Conservation (phyloP, 1,140 invertebrate species). For the Lasioglossum albipes region DNA sequence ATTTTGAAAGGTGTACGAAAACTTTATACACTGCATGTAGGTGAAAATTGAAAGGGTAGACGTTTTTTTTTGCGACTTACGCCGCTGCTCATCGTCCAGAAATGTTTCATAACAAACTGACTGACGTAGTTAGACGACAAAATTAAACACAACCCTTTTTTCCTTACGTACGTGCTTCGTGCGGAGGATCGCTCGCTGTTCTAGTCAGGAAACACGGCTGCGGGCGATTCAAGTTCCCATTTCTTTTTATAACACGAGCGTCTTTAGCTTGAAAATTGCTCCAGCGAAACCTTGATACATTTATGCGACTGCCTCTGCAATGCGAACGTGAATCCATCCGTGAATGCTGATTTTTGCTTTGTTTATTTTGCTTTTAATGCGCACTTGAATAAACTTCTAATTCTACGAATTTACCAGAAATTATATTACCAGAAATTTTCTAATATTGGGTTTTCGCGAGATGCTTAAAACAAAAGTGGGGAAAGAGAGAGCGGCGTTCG, state of each 20-base stretch:
- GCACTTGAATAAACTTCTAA: too few relatives aligned
- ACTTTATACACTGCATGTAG: too few relatives aligned
- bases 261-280: conserved; percentile 7
- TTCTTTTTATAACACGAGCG: conserved; percentile 33
- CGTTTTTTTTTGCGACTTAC: too few relatives aligned
- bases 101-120: not conserved
- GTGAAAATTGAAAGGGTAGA: too few relatives aligned
- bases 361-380: too few relatives aligned
- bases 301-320: not conserved
- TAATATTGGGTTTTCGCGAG: not conserved
- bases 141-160: conserved; percentile 24
- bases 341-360: not conserved
- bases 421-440: too few relatives aligned
- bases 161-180: conserved; percentile 19
- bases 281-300: not conserved
- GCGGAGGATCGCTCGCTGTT: conserved; percentile 15
- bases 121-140: conserved; percentile 25
- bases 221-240: conserved; percentile 29
- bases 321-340: too few relatives aligned
- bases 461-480: not conserved
- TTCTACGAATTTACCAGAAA: too few relatives aligned
- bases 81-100: too few relatives aligned
- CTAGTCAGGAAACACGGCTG: conserved; percentile 7
- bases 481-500: not conserved
- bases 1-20: too few relatives aligned